A percentile compares a stretch with the other conserved stretches of the same genome.
Conservation (phyloP, 2,113 vertebrate genomes). For the Candoia aspera region DNA sequence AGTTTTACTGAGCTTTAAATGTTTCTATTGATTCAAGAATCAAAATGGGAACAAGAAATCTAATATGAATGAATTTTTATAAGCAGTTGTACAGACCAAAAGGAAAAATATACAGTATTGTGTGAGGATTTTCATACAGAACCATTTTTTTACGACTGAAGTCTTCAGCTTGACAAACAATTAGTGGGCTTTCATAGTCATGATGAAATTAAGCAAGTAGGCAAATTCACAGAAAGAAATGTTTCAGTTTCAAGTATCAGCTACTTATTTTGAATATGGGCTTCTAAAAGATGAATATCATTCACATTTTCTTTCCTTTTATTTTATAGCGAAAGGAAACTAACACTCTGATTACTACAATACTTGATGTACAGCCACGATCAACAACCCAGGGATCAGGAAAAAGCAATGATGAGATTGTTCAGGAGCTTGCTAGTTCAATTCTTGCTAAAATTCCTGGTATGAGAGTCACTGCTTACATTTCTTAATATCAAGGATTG, state of each 20-base stretch:
- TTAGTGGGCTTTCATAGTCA: neutral
- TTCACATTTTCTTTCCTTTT: neutral
- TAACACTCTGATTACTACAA: conserved; percentile 72
- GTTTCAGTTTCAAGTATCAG: neutral
- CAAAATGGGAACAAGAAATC: neutral
- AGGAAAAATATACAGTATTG: neutral
- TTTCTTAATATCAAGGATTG: neutral
- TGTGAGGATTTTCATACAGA: neutral
- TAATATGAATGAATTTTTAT: conserved; percentile 3
- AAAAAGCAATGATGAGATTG: conserved; percentile 81
- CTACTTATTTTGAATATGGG: neutral
- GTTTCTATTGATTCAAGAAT: neutral
- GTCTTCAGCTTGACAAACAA: neutral
- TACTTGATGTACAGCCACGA: conserved; percentile 79
- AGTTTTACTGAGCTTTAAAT: neutral
- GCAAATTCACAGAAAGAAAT: neutral
- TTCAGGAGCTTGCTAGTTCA: conserved; percentile 74
- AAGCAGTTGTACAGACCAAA: neutral
- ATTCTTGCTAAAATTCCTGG: conserved; percentile 73
- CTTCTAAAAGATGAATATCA: neutral
- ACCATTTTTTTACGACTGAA: neutral
- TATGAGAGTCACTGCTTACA: conserved; percentile 43
- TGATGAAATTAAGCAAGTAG: neutral
- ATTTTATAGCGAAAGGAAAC: conserved; percentile 77
- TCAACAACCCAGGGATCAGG: conserved; percentile 68